Evolutionary conservation across 1,140 invertebrate species (phyloP).

Genomic region (Coboldia fuscipes): DNA sequence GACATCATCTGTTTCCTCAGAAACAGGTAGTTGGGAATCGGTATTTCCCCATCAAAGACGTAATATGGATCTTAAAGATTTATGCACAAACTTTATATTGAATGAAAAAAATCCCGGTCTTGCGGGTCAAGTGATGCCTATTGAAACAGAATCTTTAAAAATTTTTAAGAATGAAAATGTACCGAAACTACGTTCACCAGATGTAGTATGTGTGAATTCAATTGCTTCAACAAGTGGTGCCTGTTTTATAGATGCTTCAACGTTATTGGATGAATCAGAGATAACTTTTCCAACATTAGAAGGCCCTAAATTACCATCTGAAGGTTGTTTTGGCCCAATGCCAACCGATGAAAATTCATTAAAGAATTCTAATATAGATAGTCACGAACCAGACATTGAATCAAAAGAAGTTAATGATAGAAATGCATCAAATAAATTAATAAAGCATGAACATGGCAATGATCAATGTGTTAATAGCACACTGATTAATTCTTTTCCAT

Average conservation of each 20-base stretch:
- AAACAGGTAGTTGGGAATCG: conserved; percentile 35
- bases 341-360: too few relatives aligned
- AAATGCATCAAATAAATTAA: too few relatives aligned
- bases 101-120: conserved; percentile 4
- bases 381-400: not conserved
- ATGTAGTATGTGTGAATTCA: conserved; percentile 5
- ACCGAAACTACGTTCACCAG: not conserved
- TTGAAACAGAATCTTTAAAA: too few relatives aligned
- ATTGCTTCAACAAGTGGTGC: conserved; percentile 11
- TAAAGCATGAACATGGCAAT: too few relatives aligned
- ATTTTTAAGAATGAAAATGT: not conserved
- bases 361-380: not conserved
- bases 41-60: conserved; percentile 21
- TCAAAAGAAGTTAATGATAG: too few relatives aligned
- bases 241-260: conserved; percentile 55
- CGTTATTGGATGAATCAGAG: conserved; percentile 39
- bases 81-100: conserved; percentile 4
- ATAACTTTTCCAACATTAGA: conserved; percentile 7
- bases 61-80: conserved; percentile 5
- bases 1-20: conserved; percentile 33
- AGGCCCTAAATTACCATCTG: conserved; percentile 11
- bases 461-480: too few relatives aligned
- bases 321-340: conserved; percentile 6
- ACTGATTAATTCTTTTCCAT: too few relatives aligned
- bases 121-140: not conserved